A percentile compares a stretch with the other conserved stretches of the same genome.
Conservation (phyloP, 2,888 invertebrate species). For the Chloromyia formosa region DNA sequence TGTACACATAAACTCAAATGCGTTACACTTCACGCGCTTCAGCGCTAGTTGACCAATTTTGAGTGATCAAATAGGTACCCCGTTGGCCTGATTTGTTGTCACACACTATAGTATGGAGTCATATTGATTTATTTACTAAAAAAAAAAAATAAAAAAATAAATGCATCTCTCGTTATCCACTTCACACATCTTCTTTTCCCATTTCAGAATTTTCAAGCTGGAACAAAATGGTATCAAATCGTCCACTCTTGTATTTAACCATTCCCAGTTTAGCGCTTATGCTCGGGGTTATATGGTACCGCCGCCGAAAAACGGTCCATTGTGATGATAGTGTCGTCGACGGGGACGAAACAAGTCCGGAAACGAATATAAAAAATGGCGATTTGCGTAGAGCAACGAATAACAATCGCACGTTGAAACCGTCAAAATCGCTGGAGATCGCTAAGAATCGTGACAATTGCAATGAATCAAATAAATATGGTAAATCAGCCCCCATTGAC, state of each 20-base stretch:
- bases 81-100: too few species aligned
- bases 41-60: too few species aligned
- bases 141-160: too few species aligned
- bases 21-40: too few species aligned
- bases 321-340: constrained; percentile 76
- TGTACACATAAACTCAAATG: too few species aligned
- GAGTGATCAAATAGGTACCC: too few species aligned
- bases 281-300: constrained; percentile 83
- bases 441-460: constrained; percentile 51
- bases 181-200: constrained; percentile 22
- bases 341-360: constrained; percentile 60
- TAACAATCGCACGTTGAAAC: constrained; percentile 44
- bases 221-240: constrained; percentile 76
- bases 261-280: constrained; percentile 82
- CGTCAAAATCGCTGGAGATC: constrained; percentile 45
- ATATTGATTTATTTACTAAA: too few species aligned
- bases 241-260: constrained; percentile 80
- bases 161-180: too few species aligned
- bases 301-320: constrained; percentile 76
- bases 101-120: too few species aligned
- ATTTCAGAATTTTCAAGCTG: constrained; percentile 40
- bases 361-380: constrained; percentile 1
- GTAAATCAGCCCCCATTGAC: constrained; percentile 75
- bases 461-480: constrained; percentile 61
- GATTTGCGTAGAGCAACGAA: constrained; percentile 39